Evolutionary conservation across 2,888 invertebrate genomes (phyloP), one percentile per base, ranked within the genome.

Genomic region (Drosophila fungiperda): DNA sequence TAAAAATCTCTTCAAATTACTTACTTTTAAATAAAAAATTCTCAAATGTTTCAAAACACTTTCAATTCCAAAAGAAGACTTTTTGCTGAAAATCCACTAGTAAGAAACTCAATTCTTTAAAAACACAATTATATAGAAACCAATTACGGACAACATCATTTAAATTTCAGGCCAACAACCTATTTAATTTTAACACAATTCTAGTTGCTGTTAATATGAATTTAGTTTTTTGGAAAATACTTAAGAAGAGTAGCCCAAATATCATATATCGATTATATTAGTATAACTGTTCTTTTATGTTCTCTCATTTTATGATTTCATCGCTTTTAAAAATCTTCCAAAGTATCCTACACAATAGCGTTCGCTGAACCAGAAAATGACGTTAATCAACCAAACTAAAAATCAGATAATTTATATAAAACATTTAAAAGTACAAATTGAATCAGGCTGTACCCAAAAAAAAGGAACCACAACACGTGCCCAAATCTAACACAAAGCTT

Each of bases 401-500:
- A 23, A 45, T 45, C 4, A 8, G 15, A 1, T 3, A 15, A 23
- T 23, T 15, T 45, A 1, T 42, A 6, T 42, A n/a, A 3, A 9
- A 12, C 7, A 12, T 1, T 45, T 12, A 7, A 20, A 7, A 20
- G 12, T 20, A 7, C 12, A 20, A 1, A 7, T 8, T 17, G 9
- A 40, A 9, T 17, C n/a, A n/a, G 1, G 15, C 8, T 45, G 45
- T 23, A 6, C 7, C 3, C 17, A 2, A 26, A 6, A 23, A 23
- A 20, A 32, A 15, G 38, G 5, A 42, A 29, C 29, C 32, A 20
- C 40, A 33, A 35, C 33, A 42, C 20, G 52, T 29, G 29, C 50
- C 8, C 32, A 33, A 12, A 7, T 57, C 15, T 20, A 23, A 17
- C 15, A 42, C 29, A 42, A 79, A 87, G 87, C 87, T 83, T 83